Evolutionary conservation across 2,797 vertebrate species (phyloP), one percentile per base, ranked within the genome.

Genomic region (Lagocephalus sceleratus): DNA sequence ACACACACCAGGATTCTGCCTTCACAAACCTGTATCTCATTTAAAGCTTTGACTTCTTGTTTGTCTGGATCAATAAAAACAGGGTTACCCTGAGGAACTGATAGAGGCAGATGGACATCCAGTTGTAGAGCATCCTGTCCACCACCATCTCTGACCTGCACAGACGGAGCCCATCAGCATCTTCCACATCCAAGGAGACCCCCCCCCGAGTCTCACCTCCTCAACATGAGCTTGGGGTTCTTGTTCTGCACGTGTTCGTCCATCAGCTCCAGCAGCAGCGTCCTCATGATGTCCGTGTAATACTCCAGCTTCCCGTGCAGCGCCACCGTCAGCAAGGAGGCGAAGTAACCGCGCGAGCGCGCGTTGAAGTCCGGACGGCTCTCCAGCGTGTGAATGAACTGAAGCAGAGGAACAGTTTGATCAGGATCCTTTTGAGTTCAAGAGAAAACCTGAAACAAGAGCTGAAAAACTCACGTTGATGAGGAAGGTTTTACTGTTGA

Each of bases 51-150:
- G 5, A 38, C 38, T 29, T 29, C 29, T 29, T 29, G 29, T 29
- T 29, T 29, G 26, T 29, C 15, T 14, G 35, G 15, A 2, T 3
- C 35, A 14, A 16, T 11, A 14, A 40, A 17, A 40, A 16, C n/a
- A 40, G 39, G 9, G 12, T 88, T 92, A 99, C 97, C 94, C 93
- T 91, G 58, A 98, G 92, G 76, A 97, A 95, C 89, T 98, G 95
- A 82, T 99, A 98, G 32, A 99, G 90, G 80, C 96, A 98, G 87
- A 99, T 98, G 61, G 94, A 98, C 96, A 99, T 99, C 96, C 96
- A 99, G 47, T 98, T 98, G 78, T 94, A 97, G 52, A 99, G 92
- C 96, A 99, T 99, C 80, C 96, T 93, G 83, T 98, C 96, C 79
- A 98, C 96, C 73, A 98, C 96, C 0, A 95, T 98, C 91, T 98